Evolutionary conservation across 2,113 vertebrate species (phyloP), one percentile per base, ranked within the genome.

Genomic region (Lycaon pictus): DNA sequence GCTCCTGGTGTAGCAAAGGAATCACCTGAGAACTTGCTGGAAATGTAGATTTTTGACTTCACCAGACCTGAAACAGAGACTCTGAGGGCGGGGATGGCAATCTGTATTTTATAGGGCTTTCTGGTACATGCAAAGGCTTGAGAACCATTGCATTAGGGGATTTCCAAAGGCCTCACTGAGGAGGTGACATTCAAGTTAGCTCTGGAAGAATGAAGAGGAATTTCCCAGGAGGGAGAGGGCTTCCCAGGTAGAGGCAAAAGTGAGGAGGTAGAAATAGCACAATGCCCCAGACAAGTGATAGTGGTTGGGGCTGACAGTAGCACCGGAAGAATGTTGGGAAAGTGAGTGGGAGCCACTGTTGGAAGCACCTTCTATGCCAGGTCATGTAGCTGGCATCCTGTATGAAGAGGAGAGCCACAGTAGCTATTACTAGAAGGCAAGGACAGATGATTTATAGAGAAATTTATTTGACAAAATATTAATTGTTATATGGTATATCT

Each of bases 181-280:
- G 93, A 95, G 37, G 51, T 55, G 22, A 48, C 27, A 19, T 79
- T 96, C 93, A 80, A 48, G 27, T 93, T 77, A 90, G 63, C 48
- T 43, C 55, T 92, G 88, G 53, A 58, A 87, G 62, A 82, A 43
- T 19, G 16, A 85, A 60, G 65, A 94, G 11, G 29, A 29, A 17
- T 56, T 85, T 81, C n/a, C 5, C 23, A 20, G 62, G 76, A 81
- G 25, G 37, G 4, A 71, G 72, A 80, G 11, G 37, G n/a, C n/a
- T 76, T 74, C 15, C 55, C 20, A 43, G 48, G 23, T 55, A 23
- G 35, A 89, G 62, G 60, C n/a, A 32, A 5, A 88, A 85, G 19
- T 56, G 37, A 69, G 60, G 90, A 58, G 35, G 8, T 55, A 11
- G 43, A 69, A 62, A 22, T 0, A 22, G 71, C 25, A 17, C 20